phyloP scores from a whole-genome alignment of 2,797 vertebrate genomes.

The Sternarchorhynchus goeldii region DNA sequence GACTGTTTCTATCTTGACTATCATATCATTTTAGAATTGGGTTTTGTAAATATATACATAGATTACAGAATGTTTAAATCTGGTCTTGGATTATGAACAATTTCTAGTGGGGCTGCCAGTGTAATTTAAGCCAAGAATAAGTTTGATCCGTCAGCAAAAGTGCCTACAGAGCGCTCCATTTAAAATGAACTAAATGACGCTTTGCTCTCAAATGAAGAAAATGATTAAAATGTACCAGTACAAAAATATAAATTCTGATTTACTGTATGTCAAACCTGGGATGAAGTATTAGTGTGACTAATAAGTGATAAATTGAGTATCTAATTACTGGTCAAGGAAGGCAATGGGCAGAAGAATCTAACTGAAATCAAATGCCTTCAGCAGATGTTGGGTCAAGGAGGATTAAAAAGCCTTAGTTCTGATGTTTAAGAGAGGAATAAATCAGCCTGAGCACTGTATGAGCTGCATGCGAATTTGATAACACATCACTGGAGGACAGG shows the following conservation, averaged over 20 bases:
- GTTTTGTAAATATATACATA: constrained; percentile 3
- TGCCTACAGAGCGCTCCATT: background rate
- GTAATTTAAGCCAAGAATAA: constrained; percentile 23
- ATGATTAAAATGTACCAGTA: background rate
- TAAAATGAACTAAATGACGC: background rate
- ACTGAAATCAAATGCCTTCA: constrained; percentile 38
- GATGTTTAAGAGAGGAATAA: constrained; percentile 50
- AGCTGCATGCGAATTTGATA: constrained; percentile 43
- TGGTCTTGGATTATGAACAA: constrained; percentile 39
- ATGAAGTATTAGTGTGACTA: background rate
- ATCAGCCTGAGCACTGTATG: constrained; percentile 44
- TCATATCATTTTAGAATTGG: constrained; percentile 13
- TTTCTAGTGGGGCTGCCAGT: constrained; percentile 6
- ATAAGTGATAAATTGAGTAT: constrained; percentile 18
- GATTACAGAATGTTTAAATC: constrained; percentile 17
- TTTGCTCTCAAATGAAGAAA: background rate
- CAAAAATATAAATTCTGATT: constrained; percentile 1
- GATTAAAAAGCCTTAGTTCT: constrained; percentile 46
- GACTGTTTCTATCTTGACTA: constrained; percentile 26
- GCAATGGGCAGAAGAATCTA: background rate
- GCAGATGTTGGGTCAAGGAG: constrained; percentile 44
- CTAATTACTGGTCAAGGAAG: constrained; percentile 29
- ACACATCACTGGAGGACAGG: constrained; percentile 36
- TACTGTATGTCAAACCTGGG: background rate
- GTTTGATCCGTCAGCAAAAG: background rate